phyloP scores from a whole-genome alignment of 1,140 invertebrate genomes.

The Lasioglossum albipes region DNA sequence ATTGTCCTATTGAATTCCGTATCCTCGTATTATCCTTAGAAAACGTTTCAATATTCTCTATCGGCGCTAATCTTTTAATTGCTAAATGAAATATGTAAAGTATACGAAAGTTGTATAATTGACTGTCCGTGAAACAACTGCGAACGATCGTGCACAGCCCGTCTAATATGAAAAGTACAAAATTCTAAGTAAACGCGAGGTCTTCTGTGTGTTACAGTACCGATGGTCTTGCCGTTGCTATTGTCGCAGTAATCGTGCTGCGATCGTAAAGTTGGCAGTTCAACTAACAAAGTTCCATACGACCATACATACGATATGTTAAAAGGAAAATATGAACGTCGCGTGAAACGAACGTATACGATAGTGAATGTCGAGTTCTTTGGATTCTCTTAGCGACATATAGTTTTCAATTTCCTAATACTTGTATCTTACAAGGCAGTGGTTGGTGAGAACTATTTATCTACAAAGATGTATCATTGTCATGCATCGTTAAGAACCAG shows the following conservation, averaged over 20 bases:
- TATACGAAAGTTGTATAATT: not conserved
- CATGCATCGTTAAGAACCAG: not conserved
- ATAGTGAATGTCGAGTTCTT: constrained; percentile 34
- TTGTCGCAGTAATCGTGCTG: not conserved
- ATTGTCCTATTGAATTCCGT: constrained; percentile 12
- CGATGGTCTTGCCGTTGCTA: no score
- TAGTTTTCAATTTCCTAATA: constrained; percentile 31
- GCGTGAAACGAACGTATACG: not conserved
- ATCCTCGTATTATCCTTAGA: not conserved
- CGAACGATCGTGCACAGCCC: not conserved
- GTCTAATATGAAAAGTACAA: not conserved
- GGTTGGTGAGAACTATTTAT: constrained; percentile 31
- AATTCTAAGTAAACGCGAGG: not conserved
- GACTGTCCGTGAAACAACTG: not conserved
- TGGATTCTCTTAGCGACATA: constrained; percentile 39
- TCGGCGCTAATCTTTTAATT: not conserved
- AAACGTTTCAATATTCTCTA: not conserved
- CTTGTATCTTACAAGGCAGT: constrained; percentile 54
- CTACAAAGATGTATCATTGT: constrained; percentile 11
- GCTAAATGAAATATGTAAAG: not conserved
- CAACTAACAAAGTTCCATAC: not conserved
- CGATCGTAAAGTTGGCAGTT: not conserved
- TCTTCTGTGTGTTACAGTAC: not conserved
- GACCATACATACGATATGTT: no score
- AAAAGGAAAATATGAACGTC: not conserved